Percentiles rank a stretch among this genome's conserved stretches.
Evolutionary conservation across 2,797 vertebrate genomes (phyloP).

Genomic region (Hippopotamyrus pictus): DNA sequence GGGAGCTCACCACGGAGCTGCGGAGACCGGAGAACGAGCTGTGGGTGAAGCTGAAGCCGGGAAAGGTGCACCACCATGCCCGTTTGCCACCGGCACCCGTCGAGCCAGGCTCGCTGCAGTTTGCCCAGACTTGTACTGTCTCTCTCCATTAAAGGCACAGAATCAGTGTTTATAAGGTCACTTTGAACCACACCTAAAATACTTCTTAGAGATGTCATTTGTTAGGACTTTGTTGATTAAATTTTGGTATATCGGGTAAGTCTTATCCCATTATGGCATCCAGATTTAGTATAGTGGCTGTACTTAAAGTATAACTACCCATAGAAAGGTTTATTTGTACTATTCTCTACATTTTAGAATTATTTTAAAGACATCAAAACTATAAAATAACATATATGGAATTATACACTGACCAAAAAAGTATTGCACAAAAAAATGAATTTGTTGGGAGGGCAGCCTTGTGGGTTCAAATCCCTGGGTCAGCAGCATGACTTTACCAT

Average conservation of each 20-base stretch:
- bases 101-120: not conserved
- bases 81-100: not conserved
- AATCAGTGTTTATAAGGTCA: not conserved
- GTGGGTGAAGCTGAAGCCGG: conserved; percentile 88
- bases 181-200: not conserved
- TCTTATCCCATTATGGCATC: not conserved
- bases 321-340: not conserved
- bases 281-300: not conserved
- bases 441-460: not conserved
- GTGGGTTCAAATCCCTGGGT: not conserved
- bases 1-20: conserved; percentile 72
- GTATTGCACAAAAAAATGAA: not conserved
- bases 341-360: not conserved
- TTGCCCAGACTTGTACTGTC: not conserved
- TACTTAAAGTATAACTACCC: not conserved
- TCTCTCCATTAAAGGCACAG: not conserved
- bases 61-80: conserved; percentile 62
- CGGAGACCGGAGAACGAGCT: conserved; percentile 80
- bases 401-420: not conserved
- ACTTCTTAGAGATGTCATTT: not conserved
- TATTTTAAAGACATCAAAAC: not conserved
- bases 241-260: not conserved
- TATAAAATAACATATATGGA: not conserved
- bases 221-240: not conserved
- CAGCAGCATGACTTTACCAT: not conserved